These are phyloP conservation scores for Diploptera punctata DNA, from an alignment of 2,888 invertebrate genomes.

Conservation along the genomic window DNA sequence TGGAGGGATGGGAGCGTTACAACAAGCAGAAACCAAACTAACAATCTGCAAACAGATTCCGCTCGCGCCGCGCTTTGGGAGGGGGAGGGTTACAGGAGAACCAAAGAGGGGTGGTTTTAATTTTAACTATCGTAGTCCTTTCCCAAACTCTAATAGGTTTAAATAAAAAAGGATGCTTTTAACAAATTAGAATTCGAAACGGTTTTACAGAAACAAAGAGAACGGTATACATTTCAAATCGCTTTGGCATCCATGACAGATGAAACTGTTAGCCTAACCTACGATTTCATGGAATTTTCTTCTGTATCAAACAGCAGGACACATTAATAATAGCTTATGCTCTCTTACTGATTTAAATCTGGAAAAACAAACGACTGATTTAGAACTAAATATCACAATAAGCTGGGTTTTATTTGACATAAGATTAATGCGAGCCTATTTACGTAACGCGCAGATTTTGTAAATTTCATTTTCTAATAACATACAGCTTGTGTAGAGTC, in stretches of 20 bases:
- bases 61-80: neutral
- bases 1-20: neutral
- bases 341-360: too few species aligned
- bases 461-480: too few species aligned
- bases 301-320: neutral
- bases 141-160: conserved; percentile 16
- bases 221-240: neutral
- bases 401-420: too few species aligned
- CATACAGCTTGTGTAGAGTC: too few species aligned
- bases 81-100: neutral
- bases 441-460: too few species aligned
- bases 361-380: too few species aligned
- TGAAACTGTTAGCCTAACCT: neutral
- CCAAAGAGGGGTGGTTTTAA: conserved; percentile 8
- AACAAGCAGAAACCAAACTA: conserved; percentile 25
- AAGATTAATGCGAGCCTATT: too few species aligned
- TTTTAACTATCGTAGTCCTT: neutral
- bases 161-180: conserved; percentile 26
- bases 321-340: conserved; percentile 8
- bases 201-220: neutral
- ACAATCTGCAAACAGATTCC: conserved; percentile 25
- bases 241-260: neutral
- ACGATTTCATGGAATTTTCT: neutral
- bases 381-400: too few species aligned
- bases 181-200: conserved; percentile 15